Evolutionary conservation across 2,888 invertebrate genomes (phyloP).

Genomic region (Oxyscelio sp.): DNA sequence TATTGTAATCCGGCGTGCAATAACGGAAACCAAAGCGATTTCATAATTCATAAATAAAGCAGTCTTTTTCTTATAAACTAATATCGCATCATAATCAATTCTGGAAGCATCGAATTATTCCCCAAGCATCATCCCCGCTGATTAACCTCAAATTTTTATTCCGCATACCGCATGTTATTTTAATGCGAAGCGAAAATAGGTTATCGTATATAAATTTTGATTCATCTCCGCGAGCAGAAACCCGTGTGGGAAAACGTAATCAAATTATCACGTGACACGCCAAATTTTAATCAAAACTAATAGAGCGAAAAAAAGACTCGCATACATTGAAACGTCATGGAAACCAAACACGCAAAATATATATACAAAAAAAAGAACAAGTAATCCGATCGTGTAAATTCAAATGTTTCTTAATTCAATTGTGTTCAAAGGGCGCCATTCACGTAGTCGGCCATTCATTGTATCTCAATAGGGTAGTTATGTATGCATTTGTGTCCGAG

Average conservation of each 20-base stretch:
- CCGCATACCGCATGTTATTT: conserved; percentile 20
- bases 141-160: conserved; percentile 45
- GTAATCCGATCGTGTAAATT: conserved; percentile 68
- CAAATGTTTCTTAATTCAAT: conserved; percentile 70
- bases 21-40: conserved; percentile 8
- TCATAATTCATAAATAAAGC: conserved; percentile 19
- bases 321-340: conserved; percentile 58
- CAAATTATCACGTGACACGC: conserved; percentile 56
- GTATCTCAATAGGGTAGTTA: conserved; percentile 55
- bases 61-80: conserved; percentile 41
- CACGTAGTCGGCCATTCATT: conserved; percentile 42
- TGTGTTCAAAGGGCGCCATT: conserved; percentile 60
- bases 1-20: conserved; percentile 26
- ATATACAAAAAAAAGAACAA: conserved; percentile 35
- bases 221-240: conserved; percentile 1
- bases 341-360: conserved; percentile 29
- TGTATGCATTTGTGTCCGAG: conserved; percentile 30
- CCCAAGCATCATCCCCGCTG: conserved; percentile 33
- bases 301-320: conserved; percentile 49
- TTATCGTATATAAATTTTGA: conserved; percentile 42
- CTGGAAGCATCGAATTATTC: conserved; percentile 31
- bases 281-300: conserved; percentile 60
- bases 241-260: conserved; percentile 45
- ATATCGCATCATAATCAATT: conserved; percentile 16
- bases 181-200: conserved; percentile 39